Base-by-base conservation (phyloP, 2,797 vertebrate genomes). In the Liasis olivaceus region DNA sequence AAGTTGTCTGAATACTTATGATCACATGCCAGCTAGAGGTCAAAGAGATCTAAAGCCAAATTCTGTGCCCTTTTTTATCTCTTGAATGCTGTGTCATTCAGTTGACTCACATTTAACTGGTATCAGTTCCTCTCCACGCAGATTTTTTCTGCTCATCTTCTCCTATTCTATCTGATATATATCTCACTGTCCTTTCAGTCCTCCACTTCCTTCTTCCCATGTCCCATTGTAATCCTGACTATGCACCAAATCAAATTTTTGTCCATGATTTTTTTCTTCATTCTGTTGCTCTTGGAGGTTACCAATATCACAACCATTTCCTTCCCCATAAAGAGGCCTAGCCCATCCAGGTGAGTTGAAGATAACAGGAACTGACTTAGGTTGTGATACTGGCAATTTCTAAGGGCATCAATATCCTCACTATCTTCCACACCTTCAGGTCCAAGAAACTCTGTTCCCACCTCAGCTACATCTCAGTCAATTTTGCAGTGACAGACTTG, bases 381-480 rank as follows among this genome's bases (percentile, higher is more conserved):
- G 20, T 47, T 81, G 20, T 81, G 20, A 81, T 77, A 77, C 36
- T 42, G 36, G 36, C 36, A 81, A 81, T 81, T 8, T 24, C 22
- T 85, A 0, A 98, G 98, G 0, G 93, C 85, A 97, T 98, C 95
- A 98, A 98, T 86, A 0, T 54, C 1, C 94, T 98, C n/a, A 98
- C 98, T 77, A 91, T 98, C 5, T 91, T 94, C 47, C 98, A 98
- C 95, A 98, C 98, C 28, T 47, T 96, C 94, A 95, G 97, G 89
- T 98, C 97, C 95, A 98, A 98, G 97, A 98, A 98, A 96, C 97
- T 98, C 4, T 95, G 98, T 14, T 98, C 98, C 24, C 98, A 98
- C 88, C 98, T 98, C 87, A 98, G 98, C 98, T 98, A 98, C 97
- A 98, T 98, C 97, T 96, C 98, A 92, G 97, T 98, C 54, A 98